phyloP scores from a whole-genome alignment of 1,140 invertebrate species.

The Megathymus violae region DNA sequence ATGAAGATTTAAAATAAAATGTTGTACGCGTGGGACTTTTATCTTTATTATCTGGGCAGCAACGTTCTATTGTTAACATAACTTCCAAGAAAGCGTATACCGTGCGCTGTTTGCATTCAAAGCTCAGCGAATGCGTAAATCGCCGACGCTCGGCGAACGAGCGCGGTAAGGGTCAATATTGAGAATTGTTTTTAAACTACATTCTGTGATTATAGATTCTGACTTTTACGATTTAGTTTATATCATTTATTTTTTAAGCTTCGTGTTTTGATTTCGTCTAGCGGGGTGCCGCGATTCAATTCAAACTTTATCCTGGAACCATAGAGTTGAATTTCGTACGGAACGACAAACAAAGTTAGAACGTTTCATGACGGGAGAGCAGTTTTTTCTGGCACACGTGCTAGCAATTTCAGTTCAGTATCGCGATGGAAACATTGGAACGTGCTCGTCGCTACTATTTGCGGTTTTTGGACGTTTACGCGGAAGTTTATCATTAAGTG shows the following conservation, averaged over 20 bases:
- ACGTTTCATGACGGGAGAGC: constrained; percentile 33
- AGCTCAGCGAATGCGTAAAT: constrained; percentile 41
- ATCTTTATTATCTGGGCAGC: constrained; percentile 13
- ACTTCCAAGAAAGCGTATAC: constrained; percentile 20
- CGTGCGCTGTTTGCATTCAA: constrained; percentile 42
- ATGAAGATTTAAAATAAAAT: constrained; percentile 31
- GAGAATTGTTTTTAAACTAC: constrained; percentile 2
- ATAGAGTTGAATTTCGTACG: constrained; percentile 37
- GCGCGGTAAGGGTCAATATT: constrained; percentile 12
- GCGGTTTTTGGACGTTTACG: constrained; percentile 43
- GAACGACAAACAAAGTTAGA: constrained; percentile 11
- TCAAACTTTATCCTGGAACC: constrained; percentile 1
- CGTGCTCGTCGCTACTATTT: constrained; percentile 47
- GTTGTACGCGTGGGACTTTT: constrained; percentile 3
- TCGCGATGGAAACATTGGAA: constrained; percentile 55
- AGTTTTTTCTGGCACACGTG: constrained; percentile 66
- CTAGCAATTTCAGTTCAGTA: constrained; percentile 70
- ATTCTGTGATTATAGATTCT: constrained; percentile 10
- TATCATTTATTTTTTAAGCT: background rate
- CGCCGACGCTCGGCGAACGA: constrained; percentile 44
- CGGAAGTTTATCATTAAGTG: constrained; percentile 50
- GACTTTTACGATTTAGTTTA: constrained; percentile 38
- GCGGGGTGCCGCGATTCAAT: constrained; percentile 7
- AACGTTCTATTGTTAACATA: constrained; percentile 35
- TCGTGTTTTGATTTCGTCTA: constrained; percentile 38